phyloP scores from a whole-genome alignment of 2,113 vertebrate genomes.

The Entosphenus tridentatus region DNA sequence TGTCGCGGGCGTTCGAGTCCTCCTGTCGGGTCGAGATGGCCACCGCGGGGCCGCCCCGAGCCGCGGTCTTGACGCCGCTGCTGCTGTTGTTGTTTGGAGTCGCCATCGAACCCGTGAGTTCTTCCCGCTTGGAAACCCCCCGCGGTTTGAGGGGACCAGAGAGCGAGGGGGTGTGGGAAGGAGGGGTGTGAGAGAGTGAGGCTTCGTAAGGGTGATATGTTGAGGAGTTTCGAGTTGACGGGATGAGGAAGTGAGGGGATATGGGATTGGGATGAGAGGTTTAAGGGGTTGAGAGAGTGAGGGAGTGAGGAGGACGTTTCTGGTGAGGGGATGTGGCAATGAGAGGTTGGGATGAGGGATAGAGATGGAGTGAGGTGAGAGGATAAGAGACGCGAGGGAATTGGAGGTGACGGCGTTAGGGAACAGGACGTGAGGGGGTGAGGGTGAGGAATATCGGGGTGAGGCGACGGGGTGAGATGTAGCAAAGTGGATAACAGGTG shows the following conservation, averaged over 20 bases:
- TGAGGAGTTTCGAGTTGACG: neutral
- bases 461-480: too few relatives aligned
- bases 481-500: too few relatives aligned
- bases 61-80: too few relatives aligned
- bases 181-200: neutral
- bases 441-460: too few relatives aligned
- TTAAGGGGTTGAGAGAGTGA: neutral
- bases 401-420: neutral
- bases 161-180: neutral
- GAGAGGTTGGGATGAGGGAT: neutral
- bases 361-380: neutral
- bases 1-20: too few relatives aligned
- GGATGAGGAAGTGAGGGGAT: conserved; percentile 1
- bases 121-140: too few relatives aligned
- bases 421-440: neutral
- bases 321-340: neutral
- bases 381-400: neutral
- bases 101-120: too few relatives aligned
- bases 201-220: neutral
- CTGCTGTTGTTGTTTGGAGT: too few relatives aligned
- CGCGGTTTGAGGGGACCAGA: neutral
- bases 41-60: too few relatives aligned
- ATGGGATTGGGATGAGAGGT: neutral
- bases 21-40: too few relatives aligned
- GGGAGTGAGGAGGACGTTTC: too few relatives aligned